Base-by-base conservation (phyloP, 1,140 invertebrate species). In the Rhagoletis pomonella region DNA sequence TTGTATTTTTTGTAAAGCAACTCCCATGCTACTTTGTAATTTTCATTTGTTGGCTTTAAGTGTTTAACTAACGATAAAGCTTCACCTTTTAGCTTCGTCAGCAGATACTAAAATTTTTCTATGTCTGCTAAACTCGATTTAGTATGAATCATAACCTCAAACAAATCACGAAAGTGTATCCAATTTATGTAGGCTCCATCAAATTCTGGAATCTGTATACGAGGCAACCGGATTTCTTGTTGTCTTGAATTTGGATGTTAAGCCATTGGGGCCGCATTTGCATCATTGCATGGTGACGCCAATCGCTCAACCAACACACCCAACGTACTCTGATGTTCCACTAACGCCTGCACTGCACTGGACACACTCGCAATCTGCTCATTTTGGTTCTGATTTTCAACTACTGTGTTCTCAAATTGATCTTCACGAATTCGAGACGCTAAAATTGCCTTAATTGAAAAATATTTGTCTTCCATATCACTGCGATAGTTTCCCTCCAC, bases 21-120 rank as follows among this genome's bases (percentile, higher is more conserved):
- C 12, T 85, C 55, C 84, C 84, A 85, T 19, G 55, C 84, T n/a
- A 85, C 19, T 55, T 58, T 59, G n/a, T n/a, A 85, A 62, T 85
- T 85, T 4, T 55, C 84, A 59, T 85, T 85, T 39, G 4, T 85
- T 14, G 58, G 50, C 4, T 55, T 59, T 55, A 85, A 62, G 59
- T 85, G 84, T 85, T 85, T 85, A 9, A 85, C 55, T 17, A 85
- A 55, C 5, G 50, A 85, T n/a, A 59, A 58, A 19, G 55, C 58
- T 10, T 85, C 58, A n/a, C 47, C 47, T 59, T 55, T 55, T 55
- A 55, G 9, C 9, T 55, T 59, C 7, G 84, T 29, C n/a, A 59
- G 19, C 55, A 85, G 29, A 85, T 85, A 85, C 17, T 85, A 50
- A 39, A 85, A 59, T 19, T 58, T 85, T 62, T 85, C 84, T 39